Evolutionary conservation across 2,113 vertebrate genomes (phyloP).

Genomic region (Dasyprocta punctata): DNA sequence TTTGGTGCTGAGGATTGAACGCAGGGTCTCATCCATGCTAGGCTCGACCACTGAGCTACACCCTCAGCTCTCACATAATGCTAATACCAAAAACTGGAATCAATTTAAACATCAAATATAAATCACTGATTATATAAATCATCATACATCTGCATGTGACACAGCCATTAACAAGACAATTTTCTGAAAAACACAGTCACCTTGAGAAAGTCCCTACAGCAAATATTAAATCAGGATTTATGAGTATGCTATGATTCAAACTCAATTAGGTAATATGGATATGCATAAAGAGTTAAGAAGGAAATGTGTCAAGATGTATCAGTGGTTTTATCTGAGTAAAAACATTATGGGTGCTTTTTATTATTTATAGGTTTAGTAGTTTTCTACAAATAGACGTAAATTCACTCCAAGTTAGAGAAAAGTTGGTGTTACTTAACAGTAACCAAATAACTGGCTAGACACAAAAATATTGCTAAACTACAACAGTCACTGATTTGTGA

Average conservation of each 20-base stretch:
- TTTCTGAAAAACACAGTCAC: not conserved
- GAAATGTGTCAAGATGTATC: not conserved
- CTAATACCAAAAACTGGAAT: not conserved
- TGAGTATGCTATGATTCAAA: not conserved
- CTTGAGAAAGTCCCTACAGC: not conserved
- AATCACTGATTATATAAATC: not conserved
- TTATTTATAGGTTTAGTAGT: not conserved
- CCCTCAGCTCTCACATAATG: not conserved
- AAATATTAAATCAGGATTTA: not conserved
- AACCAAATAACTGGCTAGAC: not conserved
- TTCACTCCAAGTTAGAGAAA: not conserved
- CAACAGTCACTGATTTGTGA: not conserved
- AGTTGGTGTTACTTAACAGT: not conserved
- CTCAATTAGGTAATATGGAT: not conserved
- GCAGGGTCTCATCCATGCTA: not conserved
- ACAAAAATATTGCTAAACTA: not conserved
- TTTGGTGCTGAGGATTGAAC: not conserved
- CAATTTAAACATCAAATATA: not conserved
- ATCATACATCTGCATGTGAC: not conserved
- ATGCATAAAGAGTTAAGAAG: not conserved
- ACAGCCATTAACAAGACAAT: not conserved
- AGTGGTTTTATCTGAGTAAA: not conserved
- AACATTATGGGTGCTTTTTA: not conserved
- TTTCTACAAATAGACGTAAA: not conserved
- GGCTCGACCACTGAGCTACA: not conserved